These are phyloP conservation scores for Siniperca chuatsi DNA, from an alignment of 2,113 vertebrate species.

Conservation along the genomic window DNA sequence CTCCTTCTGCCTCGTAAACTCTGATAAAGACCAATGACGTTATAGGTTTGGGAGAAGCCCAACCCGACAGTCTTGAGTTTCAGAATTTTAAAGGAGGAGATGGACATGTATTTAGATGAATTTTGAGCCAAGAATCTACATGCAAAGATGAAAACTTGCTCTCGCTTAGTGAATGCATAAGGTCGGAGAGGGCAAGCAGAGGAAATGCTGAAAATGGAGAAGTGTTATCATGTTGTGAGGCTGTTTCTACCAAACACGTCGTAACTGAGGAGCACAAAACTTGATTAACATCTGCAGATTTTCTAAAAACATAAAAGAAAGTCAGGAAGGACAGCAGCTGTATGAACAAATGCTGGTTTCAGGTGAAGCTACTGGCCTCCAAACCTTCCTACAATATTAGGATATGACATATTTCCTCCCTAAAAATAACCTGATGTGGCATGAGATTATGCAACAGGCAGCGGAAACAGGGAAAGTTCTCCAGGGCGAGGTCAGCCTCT, in stretches of 20 bases:
- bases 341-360: background rate
- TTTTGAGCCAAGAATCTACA: slow-evolving; percentile 8
- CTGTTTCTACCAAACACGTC: background rate
- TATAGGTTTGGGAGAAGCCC: slow-evolving; percentile 41
- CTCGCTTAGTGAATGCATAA: background rate
- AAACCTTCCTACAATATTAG: slow-evolving; percentile 29
- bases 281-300: background rate
- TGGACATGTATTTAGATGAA: background rate
- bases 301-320: background rate
- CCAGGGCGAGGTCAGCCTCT: slow-evolving; percentile 28
- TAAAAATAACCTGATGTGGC: slow-evolving; percentile 48
- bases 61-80: background rate
- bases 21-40: slow-evolving; percentile 46
- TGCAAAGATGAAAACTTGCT: background rate
- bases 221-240: background rate
- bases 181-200: background rate
- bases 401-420: slow-evolving; percentile 33
- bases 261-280: background rate
- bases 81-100: background rate
- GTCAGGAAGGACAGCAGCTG: background rate
- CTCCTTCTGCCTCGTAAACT: slow-evolving; percentile 54
- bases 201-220: slow-evolving; percentile 23
- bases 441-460: slow-evolving; percentile 43
- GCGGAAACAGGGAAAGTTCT: slow-evolving; percentile 5
- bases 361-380: background rate